Base-by-base conservation (phyloP, 2,888 invertebrate genomes). In the Amiota mariae region DNA sequence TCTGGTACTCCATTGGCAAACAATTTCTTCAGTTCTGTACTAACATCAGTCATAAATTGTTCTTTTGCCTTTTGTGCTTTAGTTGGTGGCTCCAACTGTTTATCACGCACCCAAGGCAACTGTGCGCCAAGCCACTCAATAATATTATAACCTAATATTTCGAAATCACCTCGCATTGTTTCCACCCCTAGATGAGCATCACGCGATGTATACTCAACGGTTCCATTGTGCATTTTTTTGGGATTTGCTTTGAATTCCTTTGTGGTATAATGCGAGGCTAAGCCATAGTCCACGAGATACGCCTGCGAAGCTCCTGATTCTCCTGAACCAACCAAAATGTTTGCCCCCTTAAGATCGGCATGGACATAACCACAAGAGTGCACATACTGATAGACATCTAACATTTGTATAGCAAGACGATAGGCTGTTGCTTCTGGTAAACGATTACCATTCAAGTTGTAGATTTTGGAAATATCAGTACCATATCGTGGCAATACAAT, bases 321-420 rank as follows among this genome's bases (percentile, higher is more conserved):
- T 73, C 92, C 92, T 56, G 92, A 88, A 0, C 96, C 96, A 64
- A 97, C 88, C 36, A 98, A 91, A 77, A 99, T 94, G 90, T 99
- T 99, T 11, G 96, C 95, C 1, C 96, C 98, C 90, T 99, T 99
- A 8, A 99, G 93, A 89, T 99, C 99, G 0, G 96, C 98, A 90
- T 99, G 99, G 0, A 97, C 94, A 87, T 98, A 99, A 4, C 95
- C 95, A 79, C 94, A 93, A 72, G 92, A 91, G 89, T 99, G 99
- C 80, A 99, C 95, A 88, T 97, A 99, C 88, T 98, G 96, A 78
- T 98, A 90, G 2, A 95, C 94, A 89, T 98, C 95, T 78, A 98
- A 87, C 92, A 97, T 94, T 92, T 97, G 96, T 78, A 96, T 89
- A 0, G 94, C 96, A 77, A 98, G 87, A 81, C 94, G 93, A 86